These are phyloP conservation scores for Nymphalis io DNA, from an alignment of 1,140 invertebrate species.

Conservation along the genomic window DNA sequence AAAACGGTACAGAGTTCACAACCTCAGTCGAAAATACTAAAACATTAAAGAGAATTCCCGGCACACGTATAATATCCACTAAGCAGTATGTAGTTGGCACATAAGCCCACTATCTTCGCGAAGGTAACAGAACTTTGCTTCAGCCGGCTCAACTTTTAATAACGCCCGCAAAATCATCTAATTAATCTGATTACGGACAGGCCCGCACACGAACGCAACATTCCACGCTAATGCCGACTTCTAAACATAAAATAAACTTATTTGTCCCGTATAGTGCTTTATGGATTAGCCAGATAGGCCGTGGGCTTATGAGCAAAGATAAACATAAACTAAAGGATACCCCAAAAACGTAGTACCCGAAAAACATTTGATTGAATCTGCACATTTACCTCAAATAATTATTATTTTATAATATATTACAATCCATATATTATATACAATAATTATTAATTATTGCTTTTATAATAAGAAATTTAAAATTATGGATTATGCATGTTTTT, in stretches of 20 bases:
- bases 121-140: slow-evolving; percentile 66
- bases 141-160: slow-evolving; percentile 79
- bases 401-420: too few species aligned
- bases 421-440: neutral
- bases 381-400: too few species aligned
- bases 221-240: slow-evolving; percentile 71
- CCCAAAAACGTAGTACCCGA: slow-evolving; percentile 17
- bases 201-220: slow-evolving; percentile 62
- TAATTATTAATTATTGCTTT: too few species aligned
- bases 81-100: slow-evolving; percentile 65
- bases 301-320: slow-evolving; percentile 43
- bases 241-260: slow-evolving; percentile 71
- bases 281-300: slow-evolving; percentile 58
- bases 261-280: slow-evolving; percentile 64
- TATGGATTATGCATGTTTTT: too few species aligned
- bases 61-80: slow-evolving; percentile 75
- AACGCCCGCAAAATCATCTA: slow-evolving; percentile 77
- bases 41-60: slow-evolving; percentile 77
- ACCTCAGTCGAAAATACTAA: slow-evolving; percentile 80
- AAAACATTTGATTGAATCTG: neutral
- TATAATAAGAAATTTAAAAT: too few species aligned
- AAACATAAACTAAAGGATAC: slow-evolving; percentile 39
- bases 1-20: slow-evolving; percentile 76
- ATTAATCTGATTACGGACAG: slow-evolving; percentile 77
- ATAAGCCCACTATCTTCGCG: slow-evolving; percentile 75